Evolutionary conservation across 2,888 invertebrate genomes (phyloP), one percentile per base, ranked within the genome.

Genomic region (Morpho achilles): DNA sequence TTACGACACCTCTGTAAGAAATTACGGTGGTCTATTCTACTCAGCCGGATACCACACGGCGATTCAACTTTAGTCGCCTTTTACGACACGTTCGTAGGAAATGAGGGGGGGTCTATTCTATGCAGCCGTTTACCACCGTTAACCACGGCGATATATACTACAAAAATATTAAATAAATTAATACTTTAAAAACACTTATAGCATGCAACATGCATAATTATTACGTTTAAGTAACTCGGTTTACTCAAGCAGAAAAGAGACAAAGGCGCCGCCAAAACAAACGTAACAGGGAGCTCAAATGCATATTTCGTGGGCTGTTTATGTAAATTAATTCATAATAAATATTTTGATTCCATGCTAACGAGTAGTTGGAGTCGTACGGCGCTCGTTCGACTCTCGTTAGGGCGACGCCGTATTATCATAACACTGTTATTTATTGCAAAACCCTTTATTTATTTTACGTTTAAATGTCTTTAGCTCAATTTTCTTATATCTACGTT

Each of bases 281-380:
- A 67, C 63, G 59, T 51, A 64, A 57, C 57, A 60, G 60, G 60
- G 60, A 64, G 72, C 70, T 71, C 69, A 70, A 74, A 77, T 80
- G 79, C 79, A 81, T 82, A 82, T 80, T 79, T 78, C 70, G 73
- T 75, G 66, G 68, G 69, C 77, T 82, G 75, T 74, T 85, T 86
- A 87, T 87, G 84, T 81, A 86, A 87, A 87, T 87, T 76, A 78
- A 85, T 87, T 84, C 86, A 84, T 84, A 85, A 82, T 84, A 86
- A 84, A 87, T 87, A 87, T 88, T 86, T 83, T 85, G 84, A 83
- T 84, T 82, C 76, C 75, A 78, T 76, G 76, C 76, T 85, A 87
- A 87, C 86, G 81, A 87, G 84, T 82, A 80, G 82, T 80, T 79
- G 74, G 75, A 78, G 76, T 75, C 70, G 75, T 69, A 77, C 76